Conservation (phyloP, 2,888 invertebrate species). For the Drosophila macrothrix region DNA sequence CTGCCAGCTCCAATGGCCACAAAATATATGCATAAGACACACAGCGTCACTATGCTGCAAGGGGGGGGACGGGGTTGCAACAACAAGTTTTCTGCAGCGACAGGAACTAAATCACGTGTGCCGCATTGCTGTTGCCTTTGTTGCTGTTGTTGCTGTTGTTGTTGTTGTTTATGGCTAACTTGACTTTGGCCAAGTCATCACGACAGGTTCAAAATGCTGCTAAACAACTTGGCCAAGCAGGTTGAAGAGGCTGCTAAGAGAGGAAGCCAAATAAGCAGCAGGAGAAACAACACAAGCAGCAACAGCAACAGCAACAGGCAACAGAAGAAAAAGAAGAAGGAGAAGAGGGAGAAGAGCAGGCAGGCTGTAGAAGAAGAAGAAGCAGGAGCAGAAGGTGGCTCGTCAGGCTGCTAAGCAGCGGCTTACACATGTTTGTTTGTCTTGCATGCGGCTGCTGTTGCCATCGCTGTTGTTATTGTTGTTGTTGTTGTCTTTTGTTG, state of each 20-base stretch:
- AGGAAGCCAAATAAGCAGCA: constrained; percentile 34
- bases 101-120: constrained; percentile 80
- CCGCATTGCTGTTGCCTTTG: constrained; percentile 41
- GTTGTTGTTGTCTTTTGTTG: constrained; percentile 59
- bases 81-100: constrained; percentile 78
- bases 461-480: constrained; percentile 23
- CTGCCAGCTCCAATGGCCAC: constrained; percentile 59
- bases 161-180: constrained; percentile 61
- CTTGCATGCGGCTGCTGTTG: constrained; percentile 27
- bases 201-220: constrained; percentile 81
- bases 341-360: constrained; percentile 11
- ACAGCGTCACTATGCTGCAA: constrained; percentile 49
- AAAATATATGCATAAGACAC: constrained; percentile 73
- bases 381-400: constrained; percentile 34
- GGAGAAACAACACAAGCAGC: constrained; percentile 25
- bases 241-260: constrained; percentile 41
- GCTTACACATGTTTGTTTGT: constrained; percentile 80
- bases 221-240: constrained; percentile 66
- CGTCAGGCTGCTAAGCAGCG: constrained; percentile 75
- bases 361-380: background rate
- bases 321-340: too few relatives aligned
- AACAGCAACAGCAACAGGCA: too few relatives aligned
- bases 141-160: constrained; percentile 33
- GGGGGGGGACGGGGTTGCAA: constrained; percentile 11
- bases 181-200: constrained; percentile 81